Evolutionary conservation across 2,113 vertebrate species (phyloP).

Genomic region (Sphaerodactylus townsendi): DNA sequence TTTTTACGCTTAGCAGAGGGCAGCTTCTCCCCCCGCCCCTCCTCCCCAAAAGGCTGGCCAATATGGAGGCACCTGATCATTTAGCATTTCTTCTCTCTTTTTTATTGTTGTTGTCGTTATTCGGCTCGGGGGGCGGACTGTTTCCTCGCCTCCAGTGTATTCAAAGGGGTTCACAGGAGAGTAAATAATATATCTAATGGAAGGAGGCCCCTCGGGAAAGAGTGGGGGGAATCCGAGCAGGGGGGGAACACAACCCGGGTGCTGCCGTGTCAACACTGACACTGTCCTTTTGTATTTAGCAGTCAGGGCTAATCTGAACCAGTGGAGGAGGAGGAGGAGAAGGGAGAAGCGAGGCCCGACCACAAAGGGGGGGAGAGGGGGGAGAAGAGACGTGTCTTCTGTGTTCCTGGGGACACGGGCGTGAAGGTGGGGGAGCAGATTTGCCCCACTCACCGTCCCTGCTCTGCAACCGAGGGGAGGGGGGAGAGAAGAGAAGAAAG

Average conservation of each 20-base stretch:
- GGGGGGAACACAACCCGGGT: conserved; percentile 36
- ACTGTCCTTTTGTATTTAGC: conserved; percentile 63
- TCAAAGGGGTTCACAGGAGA: neutral
- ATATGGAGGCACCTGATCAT: conserved; percentile 67
- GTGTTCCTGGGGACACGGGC: neutral
- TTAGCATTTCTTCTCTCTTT: conserved; percentile 52
- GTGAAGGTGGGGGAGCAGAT: neutral
- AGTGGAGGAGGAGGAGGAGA: neutral
- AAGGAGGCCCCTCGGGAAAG: neutral
- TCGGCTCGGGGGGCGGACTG: neutral
- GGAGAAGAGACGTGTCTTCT: neutral
- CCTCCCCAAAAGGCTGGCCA: conserved; percentile 40
- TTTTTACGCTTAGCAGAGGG: neutral
- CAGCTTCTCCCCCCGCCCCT: conserved; percentile 40
- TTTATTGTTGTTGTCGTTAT: neutral
- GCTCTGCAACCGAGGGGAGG: neutral
- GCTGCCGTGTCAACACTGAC: conserved; percentile 60
- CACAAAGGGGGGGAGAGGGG: neutral
- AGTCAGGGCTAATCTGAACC: neutral
- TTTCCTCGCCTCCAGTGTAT: neutral
- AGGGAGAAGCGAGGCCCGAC: neutral
- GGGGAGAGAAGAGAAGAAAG: neutral
- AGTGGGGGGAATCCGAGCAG: conserved; percentile 3
- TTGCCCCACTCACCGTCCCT: neutral
- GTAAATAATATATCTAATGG: fast-evolving